These are phyloP conservation scores for Phenganax stokvisi DNA, from an alignment of 92 coral and sea anemone species.

Conservation along the genomic window DNA sequence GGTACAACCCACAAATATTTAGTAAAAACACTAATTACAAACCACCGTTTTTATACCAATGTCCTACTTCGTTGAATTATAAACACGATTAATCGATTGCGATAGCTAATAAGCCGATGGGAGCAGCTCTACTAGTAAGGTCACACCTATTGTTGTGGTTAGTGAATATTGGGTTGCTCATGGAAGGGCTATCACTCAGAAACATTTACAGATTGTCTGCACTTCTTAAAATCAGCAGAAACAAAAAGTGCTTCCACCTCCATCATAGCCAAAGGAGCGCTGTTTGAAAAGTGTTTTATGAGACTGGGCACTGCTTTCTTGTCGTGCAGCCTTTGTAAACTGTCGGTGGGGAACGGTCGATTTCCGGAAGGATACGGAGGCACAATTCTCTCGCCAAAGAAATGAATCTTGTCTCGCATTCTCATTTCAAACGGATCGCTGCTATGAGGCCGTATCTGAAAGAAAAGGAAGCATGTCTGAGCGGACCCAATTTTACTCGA, in stretches of 20 bases:
- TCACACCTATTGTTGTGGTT: too few relatives aligned
- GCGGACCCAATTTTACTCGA: too few relatives aligned
- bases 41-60: too few relatives aligned
- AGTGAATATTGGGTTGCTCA: too few relatives aligned
- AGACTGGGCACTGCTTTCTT: conserved; percentile 63
- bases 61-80: too few relatives aligned
- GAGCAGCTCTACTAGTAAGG: too few relatives aligned
- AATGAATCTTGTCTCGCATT: conserved; percentile 64
- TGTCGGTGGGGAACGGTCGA: conserved; percentile 29
- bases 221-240: not conserved
- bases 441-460: not conserved
- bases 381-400: conserved; percentile 50
- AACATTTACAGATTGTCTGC: not conserved
- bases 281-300: conserved; percentile 49
- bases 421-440: conserved; percentile 69
- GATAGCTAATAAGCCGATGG: too few relatives aligned
- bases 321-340: conserved; percentile 57
- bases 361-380: conserved; percentile 30
- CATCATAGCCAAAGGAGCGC: conserved; percentile 78
- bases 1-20: too few relatives aligned
- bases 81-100: too few relatives aligned
- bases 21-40: too few relatives aligned
- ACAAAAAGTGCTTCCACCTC: conserved; percentile 58
- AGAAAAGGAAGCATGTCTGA: not conserved
- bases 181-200: not conserved